Evolutionary conservation across 2,113 vertebrate genomes (phyloP).

Genomic region (Lanius ludovicianus): DNA sequence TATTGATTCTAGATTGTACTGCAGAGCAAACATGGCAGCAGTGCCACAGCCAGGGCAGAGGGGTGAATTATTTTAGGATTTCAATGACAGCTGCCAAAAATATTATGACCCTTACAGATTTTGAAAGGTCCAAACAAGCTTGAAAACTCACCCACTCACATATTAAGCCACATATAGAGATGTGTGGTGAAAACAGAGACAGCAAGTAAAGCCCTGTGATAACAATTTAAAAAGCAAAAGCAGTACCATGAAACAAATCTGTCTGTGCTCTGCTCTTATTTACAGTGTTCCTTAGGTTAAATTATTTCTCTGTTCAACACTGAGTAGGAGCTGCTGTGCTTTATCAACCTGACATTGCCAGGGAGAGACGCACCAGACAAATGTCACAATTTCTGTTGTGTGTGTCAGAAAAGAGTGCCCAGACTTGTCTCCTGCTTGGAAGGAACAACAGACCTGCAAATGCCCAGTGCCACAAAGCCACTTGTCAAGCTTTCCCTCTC

Average conservation of each 20-base stretch:
- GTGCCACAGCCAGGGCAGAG: neutral
- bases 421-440: neutral
- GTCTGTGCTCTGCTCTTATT: neutral
- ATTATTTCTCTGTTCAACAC: neutral
- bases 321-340: neutral
- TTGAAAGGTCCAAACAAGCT: neutral
- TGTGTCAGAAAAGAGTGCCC: neutral
- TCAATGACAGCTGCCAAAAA: slow-evolving; percentile 20
- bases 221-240: slow-evolving; percentile 1
- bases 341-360: neutral
- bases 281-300: neutral
- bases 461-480: neutral
- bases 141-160: neutral
- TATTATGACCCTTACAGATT: neutral
- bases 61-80: neutral
- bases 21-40: neutral
- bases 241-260: neutral
- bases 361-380: neutral
- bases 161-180: neutral
- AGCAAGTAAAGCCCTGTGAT: neutral
- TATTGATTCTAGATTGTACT: neutral
- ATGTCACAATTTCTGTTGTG: neutral
- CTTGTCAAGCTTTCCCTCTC: neutral
- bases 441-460: neutral
- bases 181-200: neutral